Evolutionary conservation across 2,797 vertebrate genomes (phyloP).

Genomic region (Dipus sagitta): DNA sequence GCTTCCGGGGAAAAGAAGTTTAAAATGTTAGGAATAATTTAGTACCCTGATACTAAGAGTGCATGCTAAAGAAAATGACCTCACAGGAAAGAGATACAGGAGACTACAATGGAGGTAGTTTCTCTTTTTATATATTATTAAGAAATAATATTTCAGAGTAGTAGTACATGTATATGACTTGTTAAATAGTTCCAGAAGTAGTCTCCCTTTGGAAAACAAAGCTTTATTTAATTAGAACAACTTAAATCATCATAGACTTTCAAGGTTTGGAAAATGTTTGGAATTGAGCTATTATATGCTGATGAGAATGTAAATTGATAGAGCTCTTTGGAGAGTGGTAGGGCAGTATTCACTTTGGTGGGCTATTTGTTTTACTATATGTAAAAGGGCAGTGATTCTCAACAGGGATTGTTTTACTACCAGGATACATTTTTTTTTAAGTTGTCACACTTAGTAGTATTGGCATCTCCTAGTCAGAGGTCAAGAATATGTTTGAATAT

Average conservation of each 20-base stretch:
- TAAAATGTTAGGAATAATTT: constrained; percentile 27
- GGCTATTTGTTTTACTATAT: too few relatives aligned
- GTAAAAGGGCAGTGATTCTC: not conserved
- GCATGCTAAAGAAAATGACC: not conserved
- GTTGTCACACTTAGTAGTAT: not conserved
- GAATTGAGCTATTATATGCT: constrained; percentile 25
- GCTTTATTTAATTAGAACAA: constrained; percentile 50
- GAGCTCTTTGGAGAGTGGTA: not conserved
- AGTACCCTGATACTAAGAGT: not conserved
- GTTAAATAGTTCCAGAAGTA: not conserved
- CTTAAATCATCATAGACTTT: not conserved
- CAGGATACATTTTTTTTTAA: not conserved
- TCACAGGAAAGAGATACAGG: not conserved
- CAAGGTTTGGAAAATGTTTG: constrained; percentile 29
- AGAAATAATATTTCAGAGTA: constrained; percentile 8
- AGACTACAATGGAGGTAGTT: not conserved
- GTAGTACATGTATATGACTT: not conserved
- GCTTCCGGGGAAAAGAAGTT: constrained; percentile 17
- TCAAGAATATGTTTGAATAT: not conserved
- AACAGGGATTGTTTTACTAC: not conserved
- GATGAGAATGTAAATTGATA: not conserved
- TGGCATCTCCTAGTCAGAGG: not conserved
- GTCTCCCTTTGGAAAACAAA: constrained; percentile 44
- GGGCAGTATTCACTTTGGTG: not conserved
- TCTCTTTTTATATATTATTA: not conserved